Evolutionary conservation across 2,797 vertebrate species (phyloP), one percentile per base, ranked within the genome.

Genomic region (Helostoma temminkii): DNA sequence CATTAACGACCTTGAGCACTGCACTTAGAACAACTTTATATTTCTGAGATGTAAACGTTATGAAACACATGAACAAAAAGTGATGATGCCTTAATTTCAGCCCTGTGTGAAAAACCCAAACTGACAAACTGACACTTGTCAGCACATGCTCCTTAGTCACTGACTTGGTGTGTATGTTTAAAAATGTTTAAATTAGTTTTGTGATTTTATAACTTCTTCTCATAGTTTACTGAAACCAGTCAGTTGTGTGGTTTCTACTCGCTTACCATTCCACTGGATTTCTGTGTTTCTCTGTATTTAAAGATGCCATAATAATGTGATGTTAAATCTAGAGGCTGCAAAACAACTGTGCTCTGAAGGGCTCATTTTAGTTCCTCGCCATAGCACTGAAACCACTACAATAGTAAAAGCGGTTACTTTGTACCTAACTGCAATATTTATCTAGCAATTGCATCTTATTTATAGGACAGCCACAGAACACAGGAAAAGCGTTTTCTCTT

Each of bases 341-440:
- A 41, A 54, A 43, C 65, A 10, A 32, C 37, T 47, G 19, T 25
- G 21, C 58, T 74, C 22, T 66, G 6, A 71, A 69, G 34, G 69
- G 56, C 61, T 54, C 22, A 10, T 18, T 58, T 39, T 41, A 46
- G 21, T 46, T 42, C 41, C 21, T 14, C 10, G 28, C 28, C 36
- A n/a, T 49, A 24, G 47, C n/a, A 78, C 37, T 61, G 10, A 87
- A 90, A 91, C 87, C 90, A 91, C 89, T 90, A 90, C 43, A 77
- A 30, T 1, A 60, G 26, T 46, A 39, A 66, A 34, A 34, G 24
- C 70, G 61, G 46, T 77, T 47, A 14, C 49, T 74, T 83, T 75
- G 59, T 10, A 74, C 56, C 61, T 52, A 47, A 58, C 61, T 36
- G 19, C 45, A 32, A 9, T 55, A 32, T 28, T 66, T 22, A 54